phyloP scores from a whole-genome alignment of 2,797 vertebrate genomes.

The Microchirus variegatus region DNA sequence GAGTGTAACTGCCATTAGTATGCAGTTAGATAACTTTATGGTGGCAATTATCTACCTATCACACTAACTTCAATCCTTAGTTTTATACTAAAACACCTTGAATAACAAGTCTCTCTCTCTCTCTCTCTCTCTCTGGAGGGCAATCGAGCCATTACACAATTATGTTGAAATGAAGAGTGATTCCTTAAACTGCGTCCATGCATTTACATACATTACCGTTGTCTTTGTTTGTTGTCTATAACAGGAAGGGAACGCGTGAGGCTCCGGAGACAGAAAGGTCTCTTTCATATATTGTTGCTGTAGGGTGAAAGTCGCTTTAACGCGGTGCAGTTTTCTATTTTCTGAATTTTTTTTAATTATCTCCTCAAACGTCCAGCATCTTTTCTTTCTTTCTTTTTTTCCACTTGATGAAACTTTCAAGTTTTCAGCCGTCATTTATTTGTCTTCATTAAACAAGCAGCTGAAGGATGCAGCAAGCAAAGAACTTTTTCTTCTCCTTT shows the following conservation, averaged over 20 bases:
- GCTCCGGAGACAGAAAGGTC: constrained; percentile 2
- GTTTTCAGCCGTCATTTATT: background rate
- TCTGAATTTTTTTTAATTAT: background rate
- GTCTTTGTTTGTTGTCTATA: constrained; percentile 36
- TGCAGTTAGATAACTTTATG: constrained; percentile 38
- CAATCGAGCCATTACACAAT: constrained; percentile 58
- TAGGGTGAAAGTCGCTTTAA: background rate
- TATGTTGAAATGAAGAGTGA: constrained; percentile 62
- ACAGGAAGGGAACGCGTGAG: constrained; percentile 5
- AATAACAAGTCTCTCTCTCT: constrained; percentile 38
- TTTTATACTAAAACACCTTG: constrained; percentile 29
- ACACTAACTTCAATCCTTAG: constrained; percentile 20
- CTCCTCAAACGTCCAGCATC: too few species aligned
- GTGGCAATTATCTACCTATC: constrained; percentile 40
- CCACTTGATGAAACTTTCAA: too few species aligned
- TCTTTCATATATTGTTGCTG: constrained; percentile 23
- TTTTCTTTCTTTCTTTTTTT: too few species aligned
- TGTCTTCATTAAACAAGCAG: background rate
- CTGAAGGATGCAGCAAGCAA: constrained; percentile 5
- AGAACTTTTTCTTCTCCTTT: background rate
- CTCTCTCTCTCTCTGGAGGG: constrained; percentile 31
- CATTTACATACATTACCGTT: constrained; percentile 59
- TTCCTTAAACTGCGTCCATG: constrained; percentile 46
- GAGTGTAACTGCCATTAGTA: constrained; percentile 37
- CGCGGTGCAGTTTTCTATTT: constrained; percentile 6